phyloP scores from a whole-genome alignment of 1,140 invertebrate genomes.

The Pachypeltis micranthus region DNA sequence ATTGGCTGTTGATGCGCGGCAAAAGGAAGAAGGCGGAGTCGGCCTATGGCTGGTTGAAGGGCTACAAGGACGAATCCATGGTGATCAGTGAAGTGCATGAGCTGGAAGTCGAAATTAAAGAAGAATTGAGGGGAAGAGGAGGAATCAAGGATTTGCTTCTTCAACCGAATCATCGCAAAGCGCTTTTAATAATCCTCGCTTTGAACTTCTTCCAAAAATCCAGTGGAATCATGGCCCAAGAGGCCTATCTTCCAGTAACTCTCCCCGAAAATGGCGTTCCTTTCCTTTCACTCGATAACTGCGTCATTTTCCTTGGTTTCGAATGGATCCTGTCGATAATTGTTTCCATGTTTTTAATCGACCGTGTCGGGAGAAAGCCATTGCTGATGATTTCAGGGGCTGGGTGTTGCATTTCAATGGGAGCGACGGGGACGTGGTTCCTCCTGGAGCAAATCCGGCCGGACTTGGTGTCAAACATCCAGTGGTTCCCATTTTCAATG shows the following conservation, averaged over 20 bases:
- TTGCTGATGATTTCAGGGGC: conserved; percentile 38
- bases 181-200: conserved; percentile 10
- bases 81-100: neutral
- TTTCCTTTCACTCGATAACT: neutral
- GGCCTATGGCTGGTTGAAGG: neutral
- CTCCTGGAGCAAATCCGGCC: conserved; percentile 35
- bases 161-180: neutral
- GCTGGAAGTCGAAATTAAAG: neutral
- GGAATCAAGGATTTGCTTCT: conserved; percentile 5
- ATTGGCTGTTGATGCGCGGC: conserved; percentile 48
- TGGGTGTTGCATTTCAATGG: conserved; percentile 20
- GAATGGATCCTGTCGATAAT: conserved; percentile 33
- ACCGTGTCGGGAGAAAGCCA: conserved; percentile 37
- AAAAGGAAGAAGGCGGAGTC: conserved; percentile 48
- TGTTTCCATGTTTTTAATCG: conserved; percentile 35
- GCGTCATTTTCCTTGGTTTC: neutral
- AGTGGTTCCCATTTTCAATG: conserved; percentile 46
- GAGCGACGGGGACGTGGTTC: conserved; percentile 20
- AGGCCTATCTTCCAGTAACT: conserved; percentile 2
- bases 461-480: conserved; percentile 22
- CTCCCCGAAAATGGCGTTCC: neutral
- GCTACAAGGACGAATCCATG: neutral
- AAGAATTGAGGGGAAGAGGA: neutral
- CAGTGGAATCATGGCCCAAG: neutral
- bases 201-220: neutral